Evolutionary conservation across 2,113 vertebrate genomes (phyloP).

Genomic region (Gavia stellata): DNA sequence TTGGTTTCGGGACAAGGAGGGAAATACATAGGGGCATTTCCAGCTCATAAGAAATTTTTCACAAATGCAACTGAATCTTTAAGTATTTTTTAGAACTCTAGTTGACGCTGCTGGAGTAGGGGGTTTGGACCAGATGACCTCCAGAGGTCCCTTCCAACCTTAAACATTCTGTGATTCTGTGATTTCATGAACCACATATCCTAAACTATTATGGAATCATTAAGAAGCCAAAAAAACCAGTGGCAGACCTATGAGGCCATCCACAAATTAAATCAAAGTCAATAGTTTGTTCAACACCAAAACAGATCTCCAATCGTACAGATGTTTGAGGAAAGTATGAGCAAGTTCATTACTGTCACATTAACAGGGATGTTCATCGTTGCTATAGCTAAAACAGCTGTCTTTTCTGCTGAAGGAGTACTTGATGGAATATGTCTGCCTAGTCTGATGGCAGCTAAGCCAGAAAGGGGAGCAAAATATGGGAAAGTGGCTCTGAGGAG

Average conservation of each 20-base stretch:
- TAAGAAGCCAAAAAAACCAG: neutral
- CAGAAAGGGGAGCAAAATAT: neutral
- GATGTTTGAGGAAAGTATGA: constrained; percentile 10
- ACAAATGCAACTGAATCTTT: neutral
- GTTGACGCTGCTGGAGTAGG: neutral
- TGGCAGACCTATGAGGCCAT: neutral
- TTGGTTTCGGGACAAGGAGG: neutral
- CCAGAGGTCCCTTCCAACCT: neutral
- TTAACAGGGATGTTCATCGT: neutral
- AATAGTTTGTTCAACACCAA: neutral
- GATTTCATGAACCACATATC: neutral
- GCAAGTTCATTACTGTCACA: neutral
- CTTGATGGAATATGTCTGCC: neutral
- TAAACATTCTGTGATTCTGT: neutral
- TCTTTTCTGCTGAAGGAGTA: neutral
- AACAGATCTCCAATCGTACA: neutral
- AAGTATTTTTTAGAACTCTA: neutral
- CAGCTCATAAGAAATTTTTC: neutral
- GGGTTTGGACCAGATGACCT: neutral
- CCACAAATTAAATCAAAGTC: neutral
- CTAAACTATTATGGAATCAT: neutral
- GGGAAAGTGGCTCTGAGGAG: neutral
- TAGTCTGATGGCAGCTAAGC: neutral
- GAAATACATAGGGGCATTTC: neutral
- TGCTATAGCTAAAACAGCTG: neutral